phyloP scores from a whole-genome alignment of 2,797 vertebrate species.

The Chaenodraco wilsoni region DNA sequence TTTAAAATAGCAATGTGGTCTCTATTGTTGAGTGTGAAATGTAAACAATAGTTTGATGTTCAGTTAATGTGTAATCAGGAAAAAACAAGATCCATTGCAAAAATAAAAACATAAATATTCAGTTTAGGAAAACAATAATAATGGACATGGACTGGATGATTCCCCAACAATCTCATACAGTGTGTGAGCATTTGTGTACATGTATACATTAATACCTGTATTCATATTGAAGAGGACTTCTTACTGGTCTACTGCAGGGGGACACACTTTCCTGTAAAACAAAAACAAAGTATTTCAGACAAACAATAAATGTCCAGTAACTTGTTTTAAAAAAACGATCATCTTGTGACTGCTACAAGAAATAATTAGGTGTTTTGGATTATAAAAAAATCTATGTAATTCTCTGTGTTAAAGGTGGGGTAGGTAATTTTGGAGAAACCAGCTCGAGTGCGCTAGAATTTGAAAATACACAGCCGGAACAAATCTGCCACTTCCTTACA shows the following conservation, averaged over 20 bases:
- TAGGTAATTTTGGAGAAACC: too few relatives aligned
- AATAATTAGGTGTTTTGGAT: not conserved
- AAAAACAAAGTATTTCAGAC: slow-evolving; percentile 20
- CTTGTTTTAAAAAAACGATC: not conserved
- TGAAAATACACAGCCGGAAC: too few relatives aligned
- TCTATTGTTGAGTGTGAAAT: slow-evolving; percentile 1
- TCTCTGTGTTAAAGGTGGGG: not conserved
- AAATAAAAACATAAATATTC: not conserved
- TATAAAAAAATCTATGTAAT: not conserved
- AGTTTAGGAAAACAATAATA: not conserved
- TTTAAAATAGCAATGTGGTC: slow-evolving; percentile 42
- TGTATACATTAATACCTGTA: slow-evolving; percentile 91
- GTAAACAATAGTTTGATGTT: not conserved
- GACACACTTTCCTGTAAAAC: slow-evolving; percentile 85
- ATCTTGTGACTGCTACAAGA: not conserved
- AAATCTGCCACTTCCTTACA: too few relatives aligned
- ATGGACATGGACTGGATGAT: not conserved
- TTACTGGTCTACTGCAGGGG: slow-evolving; percentile 82
- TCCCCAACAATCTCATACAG: not conserved
- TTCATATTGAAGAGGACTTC: slow-evolving; percentile 91
- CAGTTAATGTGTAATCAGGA: not conserved
- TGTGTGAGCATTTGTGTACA: not conserved
- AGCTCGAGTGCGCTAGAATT: too few relatives aligned
- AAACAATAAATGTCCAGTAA: not conserved
- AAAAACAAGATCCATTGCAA: not conserved